Conservation (phyloP, 1,140 invertebrate species). For the Hypothenemus hampei region DNA sequence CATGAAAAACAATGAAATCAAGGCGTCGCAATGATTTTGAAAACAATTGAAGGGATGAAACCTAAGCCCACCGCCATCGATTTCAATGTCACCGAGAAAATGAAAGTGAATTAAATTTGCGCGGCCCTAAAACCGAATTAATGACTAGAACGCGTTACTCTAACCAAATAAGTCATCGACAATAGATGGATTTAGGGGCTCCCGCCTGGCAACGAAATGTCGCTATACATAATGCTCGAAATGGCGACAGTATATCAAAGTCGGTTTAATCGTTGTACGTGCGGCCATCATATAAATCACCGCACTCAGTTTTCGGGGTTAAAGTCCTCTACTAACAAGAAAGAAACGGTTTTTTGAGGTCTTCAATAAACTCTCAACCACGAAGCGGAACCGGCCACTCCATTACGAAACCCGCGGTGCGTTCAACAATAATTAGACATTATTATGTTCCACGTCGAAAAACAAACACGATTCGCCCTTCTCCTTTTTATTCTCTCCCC, state of each 20-base stretch:
- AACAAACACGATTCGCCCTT: too few relatives aligned
- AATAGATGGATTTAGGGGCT: too few relatives aligned
- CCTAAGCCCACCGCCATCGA: too few relatives aligned
- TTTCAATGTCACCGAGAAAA: too few relatives aligned
- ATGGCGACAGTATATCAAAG: slow-evolving; percentile 7
- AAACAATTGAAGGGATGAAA: too few relatives aligned
- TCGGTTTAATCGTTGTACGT: slow-evolving; percentile 11
- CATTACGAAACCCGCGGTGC: slow-evolving; percentile 2
- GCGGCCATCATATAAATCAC: slow-evolving; percentile 10
- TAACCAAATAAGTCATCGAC: too few relatives aligned
- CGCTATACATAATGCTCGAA: background rate
- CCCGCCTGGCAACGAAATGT: background rate
- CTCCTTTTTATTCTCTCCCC: too few relatives aligned
- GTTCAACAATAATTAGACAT: background rate
- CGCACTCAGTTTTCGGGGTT: slow-evolving; percentile 4
- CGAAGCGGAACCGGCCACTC: slow-evolving; percentile 9
- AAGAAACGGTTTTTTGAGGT: slow-evolving; percentile 12
- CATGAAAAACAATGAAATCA: too few relatives aligned
- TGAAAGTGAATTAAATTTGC: too few relatives aligned
- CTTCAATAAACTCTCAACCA: slow-evolving; percentile 11
- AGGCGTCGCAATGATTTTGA: too few relatives aligned
- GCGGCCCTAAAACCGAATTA: too few relatives aligned
- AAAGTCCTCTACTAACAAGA: slow-evolving; percentile 15
- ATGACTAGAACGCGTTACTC: too few relatives aligned
- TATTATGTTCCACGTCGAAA: background rate